Base-by-base conservation (phyloP, 2,113 vertebrate species). In the Lepisosteus osseus region DNA sequence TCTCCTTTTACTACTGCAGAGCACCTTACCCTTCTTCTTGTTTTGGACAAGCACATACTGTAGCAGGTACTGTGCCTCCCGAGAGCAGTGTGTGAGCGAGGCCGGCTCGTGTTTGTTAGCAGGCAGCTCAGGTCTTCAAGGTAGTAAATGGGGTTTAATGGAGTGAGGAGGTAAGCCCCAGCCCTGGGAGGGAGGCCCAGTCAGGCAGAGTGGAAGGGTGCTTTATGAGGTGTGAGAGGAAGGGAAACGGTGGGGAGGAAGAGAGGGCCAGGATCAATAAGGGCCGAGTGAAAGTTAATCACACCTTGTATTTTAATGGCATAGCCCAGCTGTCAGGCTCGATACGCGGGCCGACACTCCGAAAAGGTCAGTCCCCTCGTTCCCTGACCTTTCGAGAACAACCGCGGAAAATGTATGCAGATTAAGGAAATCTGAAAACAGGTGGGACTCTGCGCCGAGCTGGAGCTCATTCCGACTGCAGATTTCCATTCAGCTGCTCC, bases 271-370 rank as follows among this genome's bases (percentile, higher is more conserved):
- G 75, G 55, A 77, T 74, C 70, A 70, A 69, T 45, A 56, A 63
- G 62, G 73, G 69, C 70, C 45, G 65, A 67, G 64, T 74, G 47
- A 79, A 67, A 69, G 77, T 77, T 79, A 69, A 51, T 66, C 69
- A 62, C 73, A 44, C 67, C 57, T 67, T 73, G 71, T 72, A 79
- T 81, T 84, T 29, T 75, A 81, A 84, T 76, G 76, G 54, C 77
- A 76, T 73, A 71, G 67, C 47, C 51, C 67, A 63, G 76, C 73
- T 74, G 75, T 70, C 68, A 72, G 70, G 68, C 65, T 42, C 62
- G 51, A 74, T 64, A 76, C 57, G 3, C 12, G 71, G 61, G 15
- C 64, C 57, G 54, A 68, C 54, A 47, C 67, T 62, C 6, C 65
- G 41, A 57, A 57, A 70, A 76, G 76, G 72, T 74, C 74, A 76